Evolutionary conservation across 2,113 vertebrate species (phyloP).

Genomic region (Poicephalus gulielmi): DNA sequence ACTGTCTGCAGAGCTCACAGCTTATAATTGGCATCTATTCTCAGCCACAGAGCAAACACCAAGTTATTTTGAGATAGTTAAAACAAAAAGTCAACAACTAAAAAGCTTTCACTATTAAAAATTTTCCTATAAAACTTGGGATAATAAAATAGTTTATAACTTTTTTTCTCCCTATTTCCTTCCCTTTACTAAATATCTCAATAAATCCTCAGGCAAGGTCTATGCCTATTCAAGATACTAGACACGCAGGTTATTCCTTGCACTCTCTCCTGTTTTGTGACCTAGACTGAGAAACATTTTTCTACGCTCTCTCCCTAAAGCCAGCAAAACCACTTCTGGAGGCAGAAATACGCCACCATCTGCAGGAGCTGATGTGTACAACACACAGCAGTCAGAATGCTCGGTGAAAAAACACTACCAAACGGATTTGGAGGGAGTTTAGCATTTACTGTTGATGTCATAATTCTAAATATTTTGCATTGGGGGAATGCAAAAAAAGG

Average conservation of each 20-base stretch:
- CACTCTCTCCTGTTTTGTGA: neutral
- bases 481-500: neutral
- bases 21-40: neutral
- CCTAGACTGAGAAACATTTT: neutral
- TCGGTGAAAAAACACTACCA: neutral
- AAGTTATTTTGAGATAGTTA: neutral
- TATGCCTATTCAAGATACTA: neutral
- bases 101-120: neutral
- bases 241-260: neutral
- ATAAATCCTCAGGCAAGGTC: neutral
- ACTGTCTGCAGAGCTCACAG: neutral
- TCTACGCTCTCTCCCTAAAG: neutral
- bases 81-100: neutral
- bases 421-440: neutral
- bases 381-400: neutral
- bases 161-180: neutral
- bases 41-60: neutral
- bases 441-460: neutral
- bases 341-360: neutral
- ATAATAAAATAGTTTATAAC: neutral
- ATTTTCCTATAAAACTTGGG: neutral
- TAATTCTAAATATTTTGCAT: neutral
- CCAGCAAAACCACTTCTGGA: neutral
- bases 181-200: neutral
- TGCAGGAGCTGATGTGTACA: neutral